A percentile compares a stretch with the other conserved stretches of the same genome.
These are phyloP conservation scores for Epistrophella euchroma DNA, from an alignment of 2,888 invertebrate genomes.

Conservation along the genomic window DNA sequence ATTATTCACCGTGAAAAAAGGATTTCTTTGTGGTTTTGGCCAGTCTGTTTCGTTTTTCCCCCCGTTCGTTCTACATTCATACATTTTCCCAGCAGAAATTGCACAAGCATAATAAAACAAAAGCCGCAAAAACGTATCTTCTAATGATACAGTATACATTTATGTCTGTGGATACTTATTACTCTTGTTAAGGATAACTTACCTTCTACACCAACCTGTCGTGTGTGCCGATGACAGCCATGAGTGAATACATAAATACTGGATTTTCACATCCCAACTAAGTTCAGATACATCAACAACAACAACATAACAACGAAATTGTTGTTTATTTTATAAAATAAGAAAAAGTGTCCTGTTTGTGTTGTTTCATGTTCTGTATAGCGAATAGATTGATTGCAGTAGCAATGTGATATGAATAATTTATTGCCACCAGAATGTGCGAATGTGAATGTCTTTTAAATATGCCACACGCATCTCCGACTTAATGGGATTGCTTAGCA, in stretches of 20 bases:
- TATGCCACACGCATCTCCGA: conserved; percentile 41
- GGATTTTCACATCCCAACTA: conserved; percentile 34
- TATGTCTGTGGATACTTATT: conserved; percentile 39
- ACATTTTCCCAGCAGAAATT: conserved; percentile 6
- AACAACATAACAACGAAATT: conserved; percentile 5
- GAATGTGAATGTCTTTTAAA: conserved; percentile 38
- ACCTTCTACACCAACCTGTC: conserved; percentile 14
- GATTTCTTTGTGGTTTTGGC: conserved; percentile 29
- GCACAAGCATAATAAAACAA: conserved; percentile 18
- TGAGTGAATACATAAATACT: conserved; percentile 67
- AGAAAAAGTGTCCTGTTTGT: conserved; percentile 32
- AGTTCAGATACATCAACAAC: not conserved
- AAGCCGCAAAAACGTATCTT: conserved; percentile 7
- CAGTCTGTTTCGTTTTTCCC: not conserved
- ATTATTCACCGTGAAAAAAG: conserved; percentile 64
- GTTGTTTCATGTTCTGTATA: conserved; percentile 8
- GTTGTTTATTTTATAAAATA: conserved; percentile 30
- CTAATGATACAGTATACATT: conserved; percentile 36
- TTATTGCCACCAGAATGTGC: conserved; percentile 54
- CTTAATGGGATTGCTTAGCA: conserved; percentile 52
- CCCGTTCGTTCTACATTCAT: conserved; percentile 8
- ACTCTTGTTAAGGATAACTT: conserved; percentile 32
- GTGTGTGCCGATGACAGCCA: conserved; percentile 44
- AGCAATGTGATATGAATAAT: conserved; percentile 71
- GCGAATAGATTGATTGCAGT: conserved; percentile 67